phyloP scores from a whole-genome alignment of 2,888 invertebrate species.

The Drepanosiphum platanoidis region DNA sequence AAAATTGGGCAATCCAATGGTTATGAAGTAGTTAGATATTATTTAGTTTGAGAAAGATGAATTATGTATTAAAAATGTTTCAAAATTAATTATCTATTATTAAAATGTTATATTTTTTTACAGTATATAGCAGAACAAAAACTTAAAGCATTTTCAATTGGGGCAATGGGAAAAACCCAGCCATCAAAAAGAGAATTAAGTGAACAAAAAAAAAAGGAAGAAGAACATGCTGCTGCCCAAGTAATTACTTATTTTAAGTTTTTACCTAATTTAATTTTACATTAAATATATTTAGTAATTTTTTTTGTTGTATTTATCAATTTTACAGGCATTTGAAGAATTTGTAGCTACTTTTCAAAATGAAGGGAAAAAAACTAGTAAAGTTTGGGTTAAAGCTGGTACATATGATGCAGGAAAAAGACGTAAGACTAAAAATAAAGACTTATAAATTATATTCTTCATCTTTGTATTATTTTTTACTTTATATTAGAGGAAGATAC shows the following conservation, averaged over 20 bases:
- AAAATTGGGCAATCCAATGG: too few species aligned
- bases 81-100: too few species aligned
- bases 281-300: neutral
- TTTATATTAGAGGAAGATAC: slow-evolving; percentile 81
- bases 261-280: neutral
- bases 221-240: slow-evolving; percentile 90
- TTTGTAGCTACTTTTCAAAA: slow-evolving; percentile 98
- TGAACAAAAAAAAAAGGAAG: slow-evolving; percentile 86
- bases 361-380: slow-evolving; percentile 77
- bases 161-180: slow-evolving; percentile 78
- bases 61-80: neutral
- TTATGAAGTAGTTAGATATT: too few species aligned
- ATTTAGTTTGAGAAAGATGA: too few species aligned
- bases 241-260: slow-evolving; percentile 69
- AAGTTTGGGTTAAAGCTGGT: slow-evolving; percentile 98
- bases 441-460: neutral
- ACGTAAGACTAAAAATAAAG: slow-evolving; percentile 72
- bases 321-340: slow-evolving; percentile 86
- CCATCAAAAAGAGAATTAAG: slow-evolving; percentile 86
- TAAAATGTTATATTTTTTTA: neutral
- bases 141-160: slow-evolving; percentile 79
- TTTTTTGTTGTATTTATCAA: neutral
- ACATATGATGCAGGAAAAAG: slow-evolving; percentile 94
- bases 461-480: slow-evolving; percentile 36
- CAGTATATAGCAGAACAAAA: slow-evolving; percentile 76